phyloP scores from a whole-genome alignment of 2,888 invertebrate species.

The Sabatieria punctata region DNA sequence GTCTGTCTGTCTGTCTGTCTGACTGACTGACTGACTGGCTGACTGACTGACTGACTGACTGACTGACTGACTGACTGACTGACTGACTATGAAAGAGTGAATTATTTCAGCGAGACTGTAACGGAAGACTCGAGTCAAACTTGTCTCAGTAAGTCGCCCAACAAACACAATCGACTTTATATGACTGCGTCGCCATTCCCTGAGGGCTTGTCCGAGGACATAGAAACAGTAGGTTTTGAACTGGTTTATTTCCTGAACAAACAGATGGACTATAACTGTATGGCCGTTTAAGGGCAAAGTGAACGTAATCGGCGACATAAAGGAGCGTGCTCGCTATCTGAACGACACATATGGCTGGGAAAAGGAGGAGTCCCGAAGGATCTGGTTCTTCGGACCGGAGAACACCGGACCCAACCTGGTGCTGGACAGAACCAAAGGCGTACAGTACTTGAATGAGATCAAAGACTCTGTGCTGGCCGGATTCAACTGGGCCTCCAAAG shows the following conservation, averaged over 20 bases:
- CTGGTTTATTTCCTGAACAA: no score
- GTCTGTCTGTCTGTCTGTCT: no score
- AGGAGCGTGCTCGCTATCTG: constrained; percentile 12
- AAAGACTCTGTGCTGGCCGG: constrained; percentile 13
- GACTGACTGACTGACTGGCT: no score
- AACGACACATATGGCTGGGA: constrained; percentile 12
- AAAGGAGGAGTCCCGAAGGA: not conserved
- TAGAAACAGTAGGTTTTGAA: constrained; percentile 11
- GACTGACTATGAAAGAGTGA: no score
- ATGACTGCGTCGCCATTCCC: constrained; percentile 14
- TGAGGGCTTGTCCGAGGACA: constrained; percentile 12
- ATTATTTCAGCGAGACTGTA: constrained; percentile 16
- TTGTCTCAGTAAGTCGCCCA: constrained; percentile 16
- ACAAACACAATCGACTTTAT: constrained; percentile 16
- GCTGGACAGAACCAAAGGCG: constrained; percentile 14
- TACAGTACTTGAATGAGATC: constrained; percentile 14
- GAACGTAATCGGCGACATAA: constrained; percentile 7
- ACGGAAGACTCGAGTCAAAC: constrained; percentile 8
- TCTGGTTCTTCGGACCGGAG: constrained; percentile 18
- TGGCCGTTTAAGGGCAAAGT: not conserved
- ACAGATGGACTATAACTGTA: not conserved
- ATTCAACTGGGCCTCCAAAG: constrained; percentile 14
- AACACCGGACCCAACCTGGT: constrained; percentile 14
- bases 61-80: no score
- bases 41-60: no score